These are phyloP conservation scores for Aspiorhynchus laticeps DNA, from an alignment of 2,113 vertebrate genomes.

Conservation along the genomic window DNA sequence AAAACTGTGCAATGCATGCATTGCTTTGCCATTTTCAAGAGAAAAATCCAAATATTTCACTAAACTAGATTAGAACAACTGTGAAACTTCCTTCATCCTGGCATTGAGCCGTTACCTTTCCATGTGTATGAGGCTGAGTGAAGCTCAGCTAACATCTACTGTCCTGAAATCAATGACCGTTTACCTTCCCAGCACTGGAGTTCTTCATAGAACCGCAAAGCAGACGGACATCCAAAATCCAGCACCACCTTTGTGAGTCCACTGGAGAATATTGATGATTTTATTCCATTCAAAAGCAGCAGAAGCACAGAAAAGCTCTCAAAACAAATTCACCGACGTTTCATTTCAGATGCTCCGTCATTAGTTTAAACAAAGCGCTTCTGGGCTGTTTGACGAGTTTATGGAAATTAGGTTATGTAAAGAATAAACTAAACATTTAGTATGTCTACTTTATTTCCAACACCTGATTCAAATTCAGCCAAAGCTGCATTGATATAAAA, in stretches of 20 bases:
- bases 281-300: not conserved
- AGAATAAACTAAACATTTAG: not conserved
- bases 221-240: constrained; percentile 34
- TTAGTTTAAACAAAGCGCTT: not conserved
- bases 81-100: constrained; percentile 7
- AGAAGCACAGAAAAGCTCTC: not conserved
- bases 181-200: constrained; percentile 53
- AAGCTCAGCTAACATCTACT: not conserved
- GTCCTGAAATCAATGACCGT: constrained; percentile 11
- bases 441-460: not conserved
- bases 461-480: not conserved
- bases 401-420: not conserved
- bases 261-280: constrained; percentile 41
- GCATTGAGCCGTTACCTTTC: not conserved
- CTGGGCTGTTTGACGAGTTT: not conserved
- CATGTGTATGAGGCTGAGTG: not conserved
- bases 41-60: not conserved
- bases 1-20: not conserved
- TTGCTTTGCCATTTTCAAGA: not conserved
- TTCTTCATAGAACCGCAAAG: constrained; percentile 40
- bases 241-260: constrained; percentile 68
- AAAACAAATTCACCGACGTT: not conserved
- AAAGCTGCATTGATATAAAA: not conserved
- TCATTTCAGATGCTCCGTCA: not conserved
- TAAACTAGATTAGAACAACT: not conserved